These are phyloP conservation scores for Melopsittacus undulatus DNA, from an alignment of 2,797 vertebrate species.

Conservation along the genomic window DNA sequence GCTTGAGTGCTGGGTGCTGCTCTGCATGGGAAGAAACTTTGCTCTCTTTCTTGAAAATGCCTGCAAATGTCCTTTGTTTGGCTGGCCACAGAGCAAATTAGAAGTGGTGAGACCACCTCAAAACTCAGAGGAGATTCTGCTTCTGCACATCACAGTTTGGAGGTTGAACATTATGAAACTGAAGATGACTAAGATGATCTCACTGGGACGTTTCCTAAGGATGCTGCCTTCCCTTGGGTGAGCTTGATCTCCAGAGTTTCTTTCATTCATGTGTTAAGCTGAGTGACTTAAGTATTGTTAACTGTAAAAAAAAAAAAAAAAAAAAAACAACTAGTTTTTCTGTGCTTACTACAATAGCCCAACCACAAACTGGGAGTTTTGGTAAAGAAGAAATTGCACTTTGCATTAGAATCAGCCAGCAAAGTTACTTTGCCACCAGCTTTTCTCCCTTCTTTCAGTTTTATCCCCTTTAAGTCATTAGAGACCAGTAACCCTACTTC, in stretches of 20 bases:
- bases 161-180: neutral
- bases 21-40: neutral
- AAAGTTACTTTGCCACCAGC: neutral
- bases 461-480: neutral
- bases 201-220: neutral
- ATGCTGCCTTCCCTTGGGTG: neutral
- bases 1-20: neutral
- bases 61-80: neutral
- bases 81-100: neutral
- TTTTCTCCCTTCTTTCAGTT: neutral
- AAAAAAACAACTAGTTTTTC: neutral
- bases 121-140: neutral
- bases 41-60: neutral
- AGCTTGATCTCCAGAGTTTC: neutral
- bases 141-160: neutral
- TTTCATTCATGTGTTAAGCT: slow-evolving; percentile 33
- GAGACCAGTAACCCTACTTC: neutral
- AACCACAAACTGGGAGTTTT: slow-evolving; percentile 3
- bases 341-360: slow-evolving; percentile 26
- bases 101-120: neutral
- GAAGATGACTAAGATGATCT: slow-evolving; percentile 21
- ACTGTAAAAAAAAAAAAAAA: slow-evolving; percentile 24
- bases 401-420: neutral
- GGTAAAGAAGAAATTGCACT: neutral
- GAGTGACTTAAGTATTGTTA: neutral